phyloP scores from a whole-genome alignment of 2,113 vertebrate genomes.

The Gorsachius goisagi region DNA sequence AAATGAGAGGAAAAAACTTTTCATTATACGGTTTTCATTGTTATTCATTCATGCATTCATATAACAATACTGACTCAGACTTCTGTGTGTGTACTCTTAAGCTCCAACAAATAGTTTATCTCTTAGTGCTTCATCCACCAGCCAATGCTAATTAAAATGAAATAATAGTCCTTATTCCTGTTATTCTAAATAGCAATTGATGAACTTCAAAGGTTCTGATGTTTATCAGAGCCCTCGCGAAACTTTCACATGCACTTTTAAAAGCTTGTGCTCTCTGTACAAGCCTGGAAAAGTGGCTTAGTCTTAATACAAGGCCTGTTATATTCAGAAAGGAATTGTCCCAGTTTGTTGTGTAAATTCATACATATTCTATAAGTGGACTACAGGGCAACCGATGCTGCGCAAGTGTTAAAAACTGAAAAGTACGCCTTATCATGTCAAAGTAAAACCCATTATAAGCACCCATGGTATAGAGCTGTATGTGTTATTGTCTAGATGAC shows the following conservation, averaged over 20 bases:
- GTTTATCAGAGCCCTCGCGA: constrained; percentile 17
- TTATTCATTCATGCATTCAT: constrained; percentile 71
- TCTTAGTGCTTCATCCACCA: constrained; percentile 37
- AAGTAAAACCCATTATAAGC: neutral
- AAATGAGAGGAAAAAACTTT: constrained; percentile 69
- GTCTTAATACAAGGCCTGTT: neutral
- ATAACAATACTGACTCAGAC: constrained; percentile 63
- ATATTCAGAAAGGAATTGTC: neutral
- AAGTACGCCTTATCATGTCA: neutral
- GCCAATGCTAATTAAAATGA: constrained; percentile 64
- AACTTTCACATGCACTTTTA: constrained; percentile 10
- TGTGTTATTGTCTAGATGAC: neutral
- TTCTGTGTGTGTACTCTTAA: constrained; percentile 56
- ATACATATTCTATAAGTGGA: neutral
- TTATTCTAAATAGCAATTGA: constrained; percentile 39
- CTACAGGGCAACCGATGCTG: neutral
- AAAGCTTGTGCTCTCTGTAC: neutral
- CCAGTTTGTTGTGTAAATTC: neutral
- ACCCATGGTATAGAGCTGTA: neutral
- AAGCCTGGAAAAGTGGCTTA: neutral
- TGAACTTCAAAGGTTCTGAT: constrained; percentile 55
- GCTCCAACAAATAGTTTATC: constrained; percentile 67
- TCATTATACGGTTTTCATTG: constrained; percentile 69
- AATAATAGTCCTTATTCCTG: constrained; percentile 57
- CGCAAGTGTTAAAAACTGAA: neutral